phyloP scores from a whole-genome alignment of 2,888 invertebrate species.

The Acrobasis consociella region DNA sequence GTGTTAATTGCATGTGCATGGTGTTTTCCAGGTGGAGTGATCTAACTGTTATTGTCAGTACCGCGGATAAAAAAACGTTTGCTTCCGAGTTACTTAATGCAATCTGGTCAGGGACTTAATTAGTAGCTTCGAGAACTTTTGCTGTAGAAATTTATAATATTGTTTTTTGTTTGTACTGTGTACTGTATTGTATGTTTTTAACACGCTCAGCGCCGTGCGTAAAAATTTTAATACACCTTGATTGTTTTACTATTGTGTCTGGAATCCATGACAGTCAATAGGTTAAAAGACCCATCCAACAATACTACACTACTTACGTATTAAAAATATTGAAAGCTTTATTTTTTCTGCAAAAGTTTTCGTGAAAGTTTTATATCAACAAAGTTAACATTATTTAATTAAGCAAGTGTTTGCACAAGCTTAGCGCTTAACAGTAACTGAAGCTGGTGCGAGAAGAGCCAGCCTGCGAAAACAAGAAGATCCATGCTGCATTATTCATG shows the following conservation, averaged over 20 bases:
- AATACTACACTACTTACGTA: too few species aligned
- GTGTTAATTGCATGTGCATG: slow-evolving; percentile 73
- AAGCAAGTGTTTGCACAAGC: slow-evolving; percentile 13
- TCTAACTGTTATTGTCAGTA: slow-evolving; percentile 3
- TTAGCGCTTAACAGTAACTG: slow-evolving; percentile 33
- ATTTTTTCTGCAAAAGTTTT: background rate
- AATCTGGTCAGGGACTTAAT: too few species aligned
- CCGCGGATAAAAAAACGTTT: slow-evolving; percentile 33
- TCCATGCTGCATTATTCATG: slow-evolving; percentile 60
- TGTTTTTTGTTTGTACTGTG: too few species aligned
- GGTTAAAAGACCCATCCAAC: too few species aligned
- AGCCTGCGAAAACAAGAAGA: slow-evolving; percentile 47
- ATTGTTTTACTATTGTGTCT: too few species aligned
- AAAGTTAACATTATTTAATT: slow-evolving; percentile 1
- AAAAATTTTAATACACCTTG: too few species aligned
- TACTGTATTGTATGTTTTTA: too few species aligned
- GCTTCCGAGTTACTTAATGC: background rate
- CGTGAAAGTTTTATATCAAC: background rate
- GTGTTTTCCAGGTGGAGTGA: slow-evolving; percentile 36
- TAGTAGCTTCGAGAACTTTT: too few species aligned
- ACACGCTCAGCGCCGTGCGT: too few species aligned
- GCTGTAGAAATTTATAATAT: too few species aligned
- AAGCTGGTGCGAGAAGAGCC: slow-evolving; percentile 33
- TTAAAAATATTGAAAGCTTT: too few species aligned
- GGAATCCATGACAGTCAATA: too few species aligned